These are phyloP conservation scores for Leptothorax acervorum DNA, from an alignment of 2,888 invertebrate species.

Conservation along the genomic window DNA sequence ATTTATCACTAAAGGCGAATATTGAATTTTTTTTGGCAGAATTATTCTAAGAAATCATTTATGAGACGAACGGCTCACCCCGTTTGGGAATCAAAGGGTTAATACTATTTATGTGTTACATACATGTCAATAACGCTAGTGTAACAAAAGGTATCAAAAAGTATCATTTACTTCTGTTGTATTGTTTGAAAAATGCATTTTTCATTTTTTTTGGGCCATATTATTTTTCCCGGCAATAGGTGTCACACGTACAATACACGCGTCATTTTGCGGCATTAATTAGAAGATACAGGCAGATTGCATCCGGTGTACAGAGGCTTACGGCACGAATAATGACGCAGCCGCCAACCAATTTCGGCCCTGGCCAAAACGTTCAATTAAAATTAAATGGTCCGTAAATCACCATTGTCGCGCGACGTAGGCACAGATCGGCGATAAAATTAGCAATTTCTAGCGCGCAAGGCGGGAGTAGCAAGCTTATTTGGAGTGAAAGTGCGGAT, in stretches of 20 bases:
- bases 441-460: conserved; percentile 51
- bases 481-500: conserved; percentile 67
- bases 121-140: neutral
- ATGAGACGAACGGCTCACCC: no score
- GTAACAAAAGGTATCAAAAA: neutral
- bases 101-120: neutral
- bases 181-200: neutral
- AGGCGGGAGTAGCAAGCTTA: conserved; percentile 31
- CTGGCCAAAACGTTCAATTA: conserved; percentile 60
- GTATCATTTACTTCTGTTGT: neutral
- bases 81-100: neutral
- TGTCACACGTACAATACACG: neutral
- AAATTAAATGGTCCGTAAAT: conserved; percentile 58
- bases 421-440: conserved; percentile 51
- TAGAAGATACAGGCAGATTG: conserved; percentile 26
- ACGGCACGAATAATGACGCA: conserved; percentile 37
- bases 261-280: conserved; percentile 35
- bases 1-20: neutral
- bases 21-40: no score
- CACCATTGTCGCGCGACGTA: conserved; percentile 29
- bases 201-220: neutral
- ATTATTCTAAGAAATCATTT: no score
- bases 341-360: conserved; percentile 35
- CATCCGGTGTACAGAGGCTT: conserved; percentile 28
- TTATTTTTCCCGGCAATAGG: neutral